phyloP scores from a whole-genome alignment of 2,797 vertebrate genomes.

The Gastrophryne carolinensis region DNA sequence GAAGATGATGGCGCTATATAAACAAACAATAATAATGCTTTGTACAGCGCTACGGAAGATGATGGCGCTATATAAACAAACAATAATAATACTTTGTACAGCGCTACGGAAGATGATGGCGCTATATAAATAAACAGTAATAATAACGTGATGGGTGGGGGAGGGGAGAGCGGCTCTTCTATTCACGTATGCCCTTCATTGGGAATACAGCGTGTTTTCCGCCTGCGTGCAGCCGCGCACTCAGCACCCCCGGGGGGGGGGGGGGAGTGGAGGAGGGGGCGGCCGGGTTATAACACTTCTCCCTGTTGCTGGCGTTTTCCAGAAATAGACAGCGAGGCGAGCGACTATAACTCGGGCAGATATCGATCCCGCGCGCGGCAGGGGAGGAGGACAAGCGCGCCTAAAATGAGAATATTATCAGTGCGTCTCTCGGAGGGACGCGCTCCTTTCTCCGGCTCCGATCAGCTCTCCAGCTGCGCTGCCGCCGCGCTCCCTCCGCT shows the following conservation, averaged over 20 bases:
- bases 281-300: constrained; percentile 15
- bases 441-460: neutral
- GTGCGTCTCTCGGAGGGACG: neutral
- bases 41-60: no score
- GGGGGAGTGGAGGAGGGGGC: constrained; percentile 8
- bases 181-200: no score
- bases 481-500: neutral
- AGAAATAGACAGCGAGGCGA: constrained; percentile 33
- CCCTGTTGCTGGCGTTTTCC: constrained; percentile 11
- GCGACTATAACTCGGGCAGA: neutral
- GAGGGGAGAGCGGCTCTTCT: no score
- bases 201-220: neutral
- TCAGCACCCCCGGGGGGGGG: neutral
- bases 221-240: neutral
- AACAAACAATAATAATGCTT: no score
- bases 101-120: no score
- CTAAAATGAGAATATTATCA: constrained; percentile 6
- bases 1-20: no score
- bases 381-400: neutral
- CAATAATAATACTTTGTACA: no score
- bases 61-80: no score
- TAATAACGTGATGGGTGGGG: neutral
- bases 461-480: neutral
- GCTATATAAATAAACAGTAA: no score
- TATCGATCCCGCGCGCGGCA: constrained; percentile 4